These are phyloP conservation scores for Calyptommatus sinebrachiatus DNA, from an alignment of 2,113 vertebrate species.

Conservation along the genomic window DNA sequence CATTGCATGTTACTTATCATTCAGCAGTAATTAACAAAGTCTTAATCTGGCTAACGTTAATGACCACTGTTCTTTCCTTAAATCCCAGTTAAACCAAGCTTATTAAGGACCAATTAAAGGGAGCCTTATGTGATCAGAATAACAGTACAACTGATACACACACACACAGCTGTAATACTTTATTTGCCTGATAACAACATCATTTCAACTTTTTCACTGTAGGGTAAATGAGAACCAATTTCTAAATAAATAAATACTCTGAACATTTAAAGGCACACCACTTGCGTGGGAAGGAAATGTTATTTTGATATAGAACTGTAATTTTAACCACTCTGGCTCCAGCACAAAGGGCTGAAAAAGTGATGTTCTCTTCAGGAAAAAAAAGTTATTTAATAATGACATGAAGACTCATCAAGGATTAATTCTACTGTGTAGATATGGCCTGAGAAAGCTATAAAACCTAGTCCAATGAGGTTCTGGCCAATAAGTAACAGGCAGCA, in stretches of 20 bases:
- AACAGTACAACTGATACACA: conserved; percentile 67
- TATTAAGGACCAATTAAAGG: conserved; percentile 82
- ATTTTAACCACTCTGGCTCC: background rate
- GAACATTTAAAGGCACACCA: background rate
- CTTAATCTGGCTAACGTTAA: conserved; percentile 84
- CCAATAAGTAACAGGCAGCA: too few relatives aligned
- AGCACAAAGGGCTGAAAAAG: background rate
- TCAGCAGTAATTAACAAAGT: conserved; percentile 81
- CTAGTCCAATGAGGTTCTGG: too few relatives aligned
- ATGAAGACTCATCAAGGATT: background rate
- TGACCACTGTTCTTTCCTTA: conserved; percentile 81
- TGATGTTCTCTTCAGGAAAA: background rate
- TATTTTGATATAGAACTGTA: background rate
- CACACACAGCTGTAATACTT: conserved; percentile 37
- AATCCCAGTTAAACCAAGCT: conserved; percentile 85
- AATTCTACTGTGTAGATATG: too few relatives aligned
- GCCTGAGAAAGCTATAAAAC: too few relatives aligned
- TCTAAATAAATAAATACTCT: background rate
- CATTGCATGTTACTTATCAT: conserved; percentile 80
- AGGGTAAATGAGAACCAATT: background rate
- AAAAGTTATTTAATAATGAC: background rate
- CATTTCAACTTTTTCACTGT: conserved; percentile 41
- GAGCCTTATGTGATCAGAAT: conserved; percentile 79
- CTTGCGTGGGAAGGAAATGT: background rate
- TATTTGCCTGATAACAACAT: conserved; percentile 59